Conservation (phyloP, 2,113 vertebrate species). For the Mesoclemmys tuberculata region DNA sequence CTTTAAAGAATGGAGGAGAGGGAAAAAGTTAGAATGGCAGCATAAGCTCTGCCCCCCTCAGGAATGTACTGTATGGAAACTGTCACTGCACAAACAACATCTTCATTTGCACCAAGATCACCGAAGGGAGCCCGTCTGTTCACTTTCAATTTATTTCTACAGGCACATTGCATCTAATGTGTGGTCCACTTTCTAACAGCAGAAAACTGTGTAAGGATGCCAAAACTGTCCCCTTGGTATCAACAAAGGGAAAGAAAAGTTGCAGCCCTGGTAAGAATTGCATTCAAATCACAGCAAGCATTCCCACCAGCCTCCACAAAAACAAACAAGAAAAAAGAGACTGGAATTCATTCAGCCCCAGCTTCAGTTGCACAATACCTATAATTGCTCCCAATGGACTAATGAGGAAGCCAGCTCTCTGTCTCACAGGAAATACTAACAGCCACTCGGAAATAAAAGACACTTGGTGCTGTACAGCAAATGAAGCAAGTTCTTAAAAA, state of each 20-base stretch:
- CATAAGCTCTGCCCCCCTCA: accelerated
- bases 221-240: not conserved
- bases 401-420: not conserved
- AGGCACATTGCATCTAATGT: not conserved
- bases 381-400: not conserved
- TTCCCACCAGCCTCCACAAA: not conserved
- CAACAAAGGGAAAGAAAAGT: not conserved
- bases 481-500: not conserved
- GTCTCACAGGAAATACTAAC: not conserved
- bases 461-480: not conserved
- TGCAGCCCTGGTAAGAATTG: not conserved
- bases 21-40: not conserved
- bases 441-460: not conserved
- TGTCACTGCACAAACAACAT: not conserved
- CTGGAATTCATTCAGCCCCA: not conserved
- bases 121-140: not conserved
- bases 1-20: not conserved
- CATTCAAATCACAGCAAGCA: not conserved
- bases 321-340: not conserved
- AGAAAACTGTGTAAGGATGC: not conserved
- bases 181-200: not conserved
- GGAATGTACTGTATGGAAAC: not conserved
- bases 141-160: not conserved
- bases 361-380: not conserved
- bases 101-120: not conserved